Evolutionary conservation across 2,113 vertebrate genomes (phyloP).

Genomic region (Marcusenius ussheri): DNA sequence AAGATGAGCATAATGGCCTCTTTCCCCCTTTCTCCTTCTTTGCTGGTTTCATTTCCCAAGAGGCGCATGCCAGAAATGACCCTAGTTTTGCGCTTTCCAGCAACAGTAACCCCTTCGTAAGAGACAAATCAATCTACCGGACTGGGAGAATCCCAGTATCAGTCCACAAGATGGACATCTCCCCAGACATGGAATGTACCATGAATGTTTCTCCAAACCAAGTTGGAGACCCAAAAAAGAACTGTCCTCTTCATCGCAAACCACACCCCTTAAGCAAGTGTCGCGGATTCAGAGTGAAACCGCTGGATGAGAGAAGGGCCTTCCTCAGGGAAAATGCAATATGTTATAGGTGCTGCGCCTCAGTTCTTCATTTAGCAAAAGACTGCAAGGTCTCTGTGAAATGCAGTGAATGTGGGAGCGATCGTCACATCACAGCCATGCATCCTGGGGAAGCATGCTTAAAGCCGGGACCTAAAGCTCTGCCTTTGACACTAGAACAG

Average conservation of each 20-base stretch:
- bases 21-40: too few relatives aligned
- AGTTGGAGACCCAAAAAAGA: background rate
- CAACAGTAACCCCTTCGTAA: background rate
- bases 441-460: background rate
- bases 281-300: background rate
- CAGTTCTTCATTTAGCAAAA: background rate
- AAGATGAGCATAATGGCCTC: too few relatives aligned
- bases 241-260: conserved; percentile 7
- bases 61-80: background rate
- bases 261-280: background rate
- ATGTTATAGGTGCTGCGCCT: background rate
- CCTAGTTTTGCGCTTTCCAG: background rate
- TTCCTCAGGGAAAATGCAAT: conserved; percentile 6
- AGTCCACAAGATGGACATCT: background rate
- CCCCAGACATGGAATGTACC: too few relatives aligned
- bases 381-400: background rate
- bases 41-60: too few relatives aligned
- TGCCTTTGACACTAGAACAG: background rate
- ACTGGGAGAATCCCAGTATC: background rate
- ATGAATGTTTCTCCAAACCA: background rate
- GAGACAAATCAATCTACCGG: background rate
- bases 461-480: background rate
- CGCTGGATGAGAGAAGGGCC: background rate
- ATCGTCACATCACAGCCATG: conserved; percentile 11
- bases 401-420: conserved; percentile 17